These are phyloP conservation scores for Trissolcus basalis DNA, from an alignment of 1,140 invertebrate species.

Conservation along the genomic window DNA sequence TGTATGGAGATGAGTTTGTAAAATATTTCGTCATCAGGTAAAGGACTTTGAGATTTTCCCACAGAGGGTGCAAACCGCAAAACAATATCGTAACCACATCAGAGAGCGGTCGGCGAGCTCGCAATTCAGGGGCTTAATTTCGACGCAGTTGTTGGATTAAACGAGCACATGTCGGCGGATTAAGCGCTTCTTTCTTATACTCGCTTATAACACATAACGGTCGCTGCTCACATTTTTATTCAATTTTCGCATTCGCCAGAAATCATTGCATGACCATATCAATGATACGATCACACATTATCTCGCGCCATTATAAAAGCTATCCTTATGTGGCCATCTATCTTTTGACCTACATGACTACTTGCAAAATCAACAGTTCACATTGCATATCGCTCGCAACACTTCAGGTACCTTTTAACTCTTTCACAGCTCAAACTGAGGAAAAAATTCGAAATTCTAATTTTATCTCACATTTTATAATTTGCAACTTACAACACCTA, in stretches of 20 bases:
- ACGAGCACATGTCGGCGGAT: conserved; percentile 50
- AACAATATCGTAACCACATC: conserved; percentile 62
- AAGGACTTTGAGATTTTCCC: conserved; percentile 65
- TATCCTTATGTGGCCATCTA: background rate
- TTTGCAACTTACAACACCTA: no score
- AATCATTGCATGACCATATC: conserved; percentile 27
- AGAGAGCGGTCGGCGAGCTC: conserved; percentile 51
- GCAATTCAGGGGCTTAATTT: conserved; percentile 52
- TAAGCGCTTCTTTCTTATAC: conserved; percentile 29
- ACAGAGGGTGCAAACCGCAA: conserved; percentile 72
- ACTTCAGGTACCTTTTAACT: no score
- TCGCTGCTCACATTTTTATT: conserved; percentile 16
- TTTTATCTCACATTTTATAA: no score
- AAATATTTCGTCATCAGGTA: conserved; percentile 37
- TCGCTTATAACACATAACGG: conserved; percentile 16
- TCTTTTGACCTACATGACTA: background rate
- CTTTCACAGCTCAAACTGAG: no score
- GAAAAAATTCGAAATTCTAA: no score
- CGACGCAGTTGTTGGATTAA: conserved; percentile 53
- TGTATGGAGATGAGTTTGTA: background rate
- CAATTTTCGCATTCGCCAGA: conserved; percentile 8
- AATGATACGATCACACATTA: conserved; percentile 11
- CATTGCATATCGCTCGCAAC: no score
- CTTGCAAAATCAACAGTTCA: no score
- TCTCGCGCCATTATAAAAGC: background rate